phyloP scores from a whole-genome alignment of 2,888 invertebrate species.

The Entomobrya proxima region DNA sequence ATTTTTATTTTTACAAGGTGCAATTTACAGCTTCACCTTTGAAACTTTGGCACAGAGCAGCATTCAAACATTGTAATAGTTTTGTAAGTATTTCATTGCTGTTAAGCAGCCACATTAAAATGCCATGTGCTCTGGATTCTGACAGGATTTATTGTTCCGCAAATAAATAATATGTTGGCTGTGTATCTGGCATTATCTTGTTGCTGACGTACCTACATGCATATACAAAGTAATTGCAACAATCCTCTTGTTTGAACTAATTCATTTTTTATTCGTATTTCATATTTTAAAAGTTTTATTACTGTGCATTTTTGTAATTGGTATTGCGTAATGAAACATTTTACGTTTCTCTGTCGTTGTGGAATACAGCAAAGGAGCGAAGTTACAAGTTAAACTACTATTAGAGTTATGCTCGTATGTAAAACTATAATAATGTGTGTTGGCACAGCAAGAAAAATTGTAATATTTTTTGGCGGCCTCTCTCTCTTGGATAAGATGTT shows the following conservation, averaged over 20 bases:
- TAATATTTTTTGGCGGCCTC: neutral
- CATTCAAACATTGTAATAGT: conserved; percentile 1
- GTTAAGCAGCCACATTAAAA: neutral
- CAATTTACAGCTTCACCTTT: conserved; percentile 61
- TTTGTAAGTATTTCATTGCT: conserved; percentile 12
- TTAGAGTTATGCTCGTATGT: neutral
- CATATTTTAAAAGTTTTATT: conserved; percentile 4
- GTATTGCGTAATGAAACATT: neutral
- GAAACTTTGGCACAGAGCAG: conserved; percentile 6
- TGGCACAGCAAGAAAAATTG: conserved; percentile 32
- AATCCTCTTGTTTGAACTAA: conserved; percentile 40
- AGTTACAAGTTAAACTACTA: conserved; percentile 29
- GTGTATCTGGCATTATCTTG: neutral
- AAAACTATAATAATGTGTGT: conserved; percentile 16
- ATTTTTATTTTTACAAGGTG: conserved; percentile 46
- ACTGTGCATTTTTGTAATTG: conserved; percentile 35
- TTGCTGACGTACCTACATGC: neutral
- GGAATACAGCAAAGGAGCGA: neutral
- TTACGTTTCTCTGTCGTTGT: neutral
- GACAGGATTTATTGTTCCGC: conserved; percentile 55
- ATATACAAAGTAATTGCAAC: neutral
- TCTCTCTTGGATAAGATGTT: neutral
- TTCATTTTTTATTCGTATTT: conserved; percentile 32
- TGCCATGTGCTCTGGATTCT: conserved; percentile 6
- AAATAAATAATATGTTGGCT: neutral